A percentile compares a stretch with the other conserved stretches of the same genome.
phyloP scores from a whole-genome alignment of 1,140 invertebrate genomes.

The Anoplolepis gracilipes region DNA sequence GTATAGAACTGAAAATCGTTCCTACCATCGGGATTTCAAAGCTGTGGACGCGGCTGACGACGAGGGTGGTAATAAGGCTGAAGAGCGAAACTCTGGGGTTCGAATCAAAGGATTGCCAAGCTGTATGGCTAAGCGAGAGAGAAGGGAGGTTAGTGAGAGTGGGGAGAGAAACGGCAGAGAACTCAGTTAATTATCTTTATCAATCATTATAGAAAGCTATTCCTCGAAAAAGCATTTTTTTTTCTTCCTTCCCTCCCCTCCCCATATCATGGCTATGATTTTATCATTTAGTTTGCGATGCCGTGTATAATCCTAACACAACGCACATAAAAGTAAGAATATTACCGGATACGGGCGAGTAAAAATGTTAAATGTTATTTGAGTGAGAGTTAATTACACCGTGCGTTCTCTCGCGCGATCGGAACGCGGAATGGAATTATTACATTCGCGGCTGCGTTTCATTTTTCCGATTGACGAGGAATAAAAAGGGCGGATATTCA shows the following conservation, averaged over 20 bases:
- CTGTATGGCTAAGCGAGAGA: constrained; percentile 47
- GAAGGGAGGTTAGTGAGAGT: constrained; percentile 8
- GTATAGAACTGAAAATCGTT: constrained; percentile 67
- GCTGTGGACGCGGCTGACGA: constrained; percentile 61
- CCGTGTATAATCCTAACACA: constrained; percentile 31
- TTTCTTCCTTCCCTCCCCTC: not conserved
- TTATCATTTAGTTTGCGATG: constrained; percentile 61
- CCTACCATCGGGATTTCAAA: constrained; percentile 70
- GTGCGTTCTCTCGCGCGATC: constrained; percentile 34
- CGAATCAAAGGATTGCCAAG: constrained; percentile 71
- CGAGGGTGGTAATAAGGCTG: constrained; percentile 55
- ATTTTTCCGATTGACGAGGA: constrained; percentile 57
- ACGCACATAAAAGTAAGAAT: constrained; percentile 22
- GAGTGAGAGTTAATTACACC: constrained; percentile 55
- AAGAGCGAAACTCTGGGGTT: constrained; percentile 50
- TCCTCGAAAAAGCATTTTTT: constrained; percentile 64
- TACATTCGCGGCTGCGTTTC: constrained; percentile 49
- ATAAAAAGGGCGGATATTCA: constrained; percentile 41
- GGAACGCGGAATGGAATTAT: constrained; percentile 54
- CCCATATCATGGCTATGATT: constrained; percentile 45
- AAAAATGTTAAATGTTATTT: constrained; percentile 62
- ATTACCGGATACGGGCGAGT: constrained; percentile 9
- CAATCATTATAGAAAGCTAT: constrained; percentile 72
- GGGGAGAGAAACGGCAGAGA: constrained; percentile 40
- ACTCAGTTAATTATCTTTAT: constrained; percentile 74